A percentile compares a stretch with the other conserved stretches of the same genome.
Evolutionary conservation across 2,888 invertebrate species (phyloP).

Genomic region (Morpho achilles): DNA sequence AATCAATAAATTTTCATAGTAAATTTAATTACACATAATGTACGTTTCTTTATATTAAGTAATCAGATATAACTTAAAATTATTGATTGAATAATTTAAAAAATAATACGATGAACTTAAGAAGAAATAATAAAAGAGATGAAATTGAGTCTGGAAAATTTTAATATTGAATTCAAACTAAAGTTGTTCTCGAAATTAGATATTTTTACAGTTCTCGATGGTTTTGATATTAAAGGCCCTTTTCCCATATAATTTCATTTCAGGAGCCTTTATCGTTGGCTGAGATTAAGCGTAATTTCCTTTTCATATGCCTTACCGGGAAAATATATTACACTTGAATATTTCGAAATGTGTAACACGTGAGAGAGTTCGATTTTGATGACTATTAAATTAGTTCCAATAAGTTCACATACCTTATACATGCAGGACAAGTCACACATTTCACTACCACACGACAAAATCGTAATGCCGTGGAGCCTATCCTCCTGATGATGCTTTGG

Average conservation of each 20-base stretch:
- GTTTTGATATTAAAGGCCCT: slow-evolving; percentile 17
- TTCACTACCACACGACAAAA: no score
- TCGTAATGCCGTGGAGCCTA: no score
- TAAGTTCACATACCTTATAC: no score
- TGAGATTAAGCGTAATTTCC: slow-evolving; percentile 20
- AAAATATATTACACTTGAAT: not conserved
- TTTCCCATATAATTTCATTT: slow-evolving; percentile 21
- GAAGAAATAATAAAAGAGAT: not conserved
- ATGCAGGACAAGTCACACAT: no score
- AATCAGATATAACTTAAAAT: no score
- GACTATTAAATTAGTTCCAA: no score
- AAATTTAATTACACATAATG: no score
- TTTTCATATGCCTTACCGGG: slow-evolving; percentile 4
- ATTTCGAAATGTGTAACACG: not conserved
- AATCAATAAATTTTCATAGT: no score
- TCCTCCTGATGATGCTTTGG: no score
- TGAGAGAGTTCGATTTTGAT: no score
- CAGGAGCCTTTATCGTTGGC: slow-evolving; percentile 19
- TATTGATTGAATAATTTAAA: no score
- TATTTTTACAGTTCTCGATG: slow-evolving; percentile 19
- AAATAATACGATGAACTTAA: not conserved
- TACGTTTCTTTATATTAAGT: no score
- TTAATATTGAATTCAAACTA: not conserved
- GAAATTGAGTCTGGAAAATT: not conserved
- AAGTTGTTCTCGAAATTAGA: slow-evolving; percentile 9